Conservation (phyloP, 2,113 vertebrate species). For the Labeo catla region DNA sequence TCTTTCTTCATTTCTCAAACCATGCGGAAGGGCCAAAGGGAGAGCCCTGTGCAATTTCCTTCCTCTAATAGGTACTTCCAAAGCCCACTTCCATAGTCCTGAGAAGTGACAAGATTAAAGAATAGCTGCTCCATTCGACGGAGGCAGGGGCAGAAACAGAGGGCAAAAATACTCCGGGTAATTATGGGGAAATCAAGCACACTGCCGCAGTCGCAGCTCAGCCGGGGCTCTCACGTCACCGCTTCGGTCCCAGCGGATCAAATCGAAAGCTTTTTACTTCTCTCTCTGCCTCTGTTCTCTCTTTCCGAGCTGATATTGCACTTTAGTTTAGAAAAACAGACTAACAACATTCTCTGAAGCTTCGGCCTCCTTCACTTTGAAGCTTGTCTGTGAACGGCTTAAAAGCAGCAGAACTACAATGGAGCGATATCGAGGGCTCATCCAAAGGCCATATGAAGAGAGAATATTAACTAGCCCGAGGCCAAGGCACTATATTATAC, state of each 20-base stretch:
- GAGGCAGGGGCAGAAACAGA: constrained; percentile 69
- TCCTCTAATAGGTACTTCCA: constrained; percentile 73
- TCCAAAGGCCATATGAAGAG: not conserved
- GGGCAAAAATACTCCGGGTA: constrained; percentile 72
- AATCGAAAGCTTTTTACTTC: constrained; percentile 42
- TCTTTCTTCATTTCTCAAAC: constrained; percentile 61
- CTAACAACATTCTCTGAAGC: constrained; percentile 64
- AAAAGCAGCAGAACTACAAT: constrained; percentile 64
- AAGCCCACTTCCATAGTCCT: constrained; percentile 65
- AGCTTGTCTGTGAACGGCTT: constrained; percentile 34
- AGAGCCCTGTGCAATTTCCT: constrained; percentile 68
- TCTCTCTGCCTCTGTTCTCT: constrained; percentile 13
- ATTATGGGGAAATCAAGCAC: constrained; percentile 79
- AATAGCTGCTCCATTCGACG: constrained; percentile 70
- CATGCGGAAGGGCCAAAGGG: constrained; percentile 66
- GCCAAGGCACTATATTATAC: not conserved
- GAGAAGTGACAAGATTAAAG: constrained; percentile 78
- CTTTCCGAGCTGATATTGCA: constrained; percentile 71
- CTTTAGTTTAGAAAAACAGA: constrained; percentile 73
- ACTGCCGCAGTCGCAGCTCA: constrained; percentile 53
- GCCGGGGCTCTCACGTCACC: constrained; percentile 69
- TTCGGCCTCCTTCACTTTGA: constrained; percentile 46
- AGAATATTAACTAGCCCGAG: constrained; percentile 38
- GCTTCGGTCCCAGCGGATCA: constrained; percentile 66
- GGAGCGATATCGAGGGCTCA: constrained; percentile 54